A percentile compares a stretch with the other conserved stretches of the same genome.
Evolutionary conservation across 2,797 vertebrate genomes (phyloP).

Genomic region (Rhinophrynus dorsalis): DNA sequence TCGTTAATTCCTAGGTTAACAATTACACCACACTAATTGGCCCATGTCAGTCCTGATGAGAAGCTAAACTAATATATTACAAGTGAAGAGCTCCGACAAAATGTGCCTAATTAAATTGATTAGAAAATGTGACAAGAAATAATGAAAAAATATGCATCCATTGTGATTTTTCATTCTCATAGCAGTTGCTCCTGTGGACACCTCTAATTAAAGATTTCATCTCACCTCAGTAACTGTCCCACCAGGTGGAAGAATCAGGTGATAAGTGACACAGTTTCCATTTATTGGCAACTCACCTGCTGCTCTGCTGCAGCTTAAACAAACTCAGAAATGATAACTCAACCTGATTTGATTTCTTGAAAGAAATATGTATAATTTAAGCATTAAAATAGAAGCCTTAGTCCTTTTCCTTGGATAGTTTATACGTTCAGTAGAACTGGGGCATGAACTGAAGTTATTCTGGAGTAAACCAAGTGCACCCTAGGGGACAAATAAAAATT

Average conservation of each 20-base stretch:
- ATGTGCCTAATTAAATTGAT: conserved; percentile 89
- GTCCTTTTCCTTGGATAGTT: too few relatives aligned
- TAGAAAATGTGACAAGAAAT: conserved; percentile 70
- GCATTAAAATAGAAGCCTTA: background rate
- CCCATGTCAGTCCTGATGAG: conserved; percentile 83
- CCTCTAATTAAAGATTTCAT: conserved; percentile 47
- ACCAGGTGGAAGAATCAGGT: conserved; percentile 28
- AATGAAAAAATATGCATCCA: conserved; percentile 54
- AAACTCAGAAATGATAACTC: conserved; percentile 30
- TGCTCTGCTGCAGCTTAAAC: conserved; percentile 25
- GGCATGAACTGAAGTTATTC: too few relatives aligned
- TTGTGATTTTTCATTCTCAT: conserved; percentile 50
- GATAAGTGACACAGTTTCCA: conserved; percentile 47
- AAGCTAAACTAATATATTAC: conserved; percentile 86
- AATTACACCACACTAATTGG: conserved; percentile 91
- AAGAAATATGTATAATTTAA: background rate
- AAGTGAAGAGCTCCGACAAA: conserved; percentile 84
- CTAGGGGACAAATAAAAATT: too few relatives aligned
- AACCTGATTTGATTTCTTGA: conserved; percentile 22
- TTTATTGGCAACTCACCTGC: conserved; percentile 43
- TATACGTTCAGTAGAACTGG: too few relatives aligned
- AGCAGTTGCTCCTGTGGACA: conserved; percentile 31
- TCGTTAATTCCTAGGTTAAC: conserved; percentile 71
- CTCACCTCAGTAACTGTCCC: background rate
- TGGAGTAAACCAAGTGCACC: too few relatives aligned